A percentile compares a stretch with the other conserved stretches of the same genome.
Evolutionary conservation across 2,888 invertebrate genomes (phyloP).

Genomic region (Aleiodes alternator): DNA sequence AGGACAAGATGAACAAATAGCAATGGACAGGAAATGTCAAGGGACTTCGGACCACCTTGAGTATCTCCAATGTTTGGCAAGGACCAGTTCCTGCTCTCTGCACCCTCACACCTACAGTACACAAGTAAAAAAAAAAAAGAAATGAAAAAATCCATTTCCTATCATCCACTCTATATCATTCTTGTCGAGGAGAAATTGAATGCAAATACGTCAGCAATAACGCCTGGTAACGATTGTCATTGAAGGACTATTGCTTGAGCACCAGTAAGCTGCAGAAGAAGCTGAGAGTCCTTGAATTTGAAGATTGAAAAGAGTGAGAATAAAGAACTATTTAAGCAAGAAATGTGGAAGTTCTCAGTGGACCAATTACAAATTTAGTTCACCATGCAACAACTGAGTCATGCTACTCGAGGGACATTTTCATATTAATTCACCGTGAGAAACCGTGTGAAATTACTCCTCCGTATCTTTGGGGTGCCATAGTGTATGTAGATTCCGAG

Average conservation of each 20-base stretch:
- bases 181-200: conserved; percentile 31
- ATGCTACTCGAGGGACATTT: background rate
- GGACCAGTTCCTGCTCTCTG: conserved; percentile 5
- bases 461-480: conserved; percentile 12
- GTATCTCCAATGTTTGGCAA: conserved; percentile 25
- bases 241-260: background rate
- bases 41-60: conserved; percentile 26
- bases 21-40: conserved; percentile 32
- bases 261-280: background rate
- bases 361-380: background rate
- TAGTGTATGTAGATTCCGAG: conserved; percentile 40
- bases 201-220: conserved; percentile 33
- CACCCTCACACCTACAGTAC: background rate
- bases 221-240: conserved; percentile 1
- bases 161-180: conserved; percentile 21
- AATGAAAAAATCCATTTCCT: background rate
- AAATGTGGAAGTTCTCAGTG: background rate
- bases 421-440: conserved; percentile 9
- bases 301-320: background rate
- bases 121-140: background rate
- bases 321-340: background rate
- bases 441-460: conserved; percentile 17
- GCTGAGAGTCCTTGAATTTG: conserved; percentile 6
- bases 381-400: background rate
- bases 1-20: conserved; percentile 31